phyloP scores from a whole-genome alignment of 2,113 vertebrate genomes.

The Cinclus cinclus region DNA sequence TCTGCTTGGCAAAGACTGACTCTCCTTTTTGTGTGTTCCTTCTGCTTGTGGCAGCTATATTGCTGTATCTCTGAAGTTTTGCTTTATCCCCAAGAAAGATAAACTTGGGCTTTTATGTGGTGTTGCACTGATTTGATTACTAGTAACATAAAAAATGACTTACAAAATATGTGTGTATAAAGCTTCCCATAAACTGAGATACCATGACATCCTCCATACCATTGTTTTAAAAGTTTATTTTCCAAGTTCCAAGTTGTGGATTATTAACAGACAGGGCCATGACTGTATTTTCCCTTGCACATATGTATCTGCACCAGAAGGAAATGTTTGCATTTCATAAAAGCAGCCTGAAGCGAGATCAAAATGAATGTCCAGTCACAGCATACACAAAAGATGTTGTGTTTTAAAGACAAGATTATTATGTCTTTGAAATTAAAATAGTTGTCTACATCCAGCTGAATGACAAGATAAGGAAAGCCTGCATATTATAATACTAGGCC shows the following conservation, averaged over 20 bases:
- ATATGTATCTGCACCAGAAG: slow-evolving; percentile 21
- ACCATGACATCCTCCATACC: slow-evolving; percentile 38
- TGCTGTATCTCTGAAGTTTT: slow-evolving; percentile 16
- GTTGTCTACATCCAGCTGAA: not conserved
- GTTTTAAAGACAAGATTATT: slow-evolving; percentile 51
- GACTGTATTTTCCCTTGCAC: slow-evolving; percentile 4
- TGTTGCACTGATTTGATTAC: slow-evolving; percentile 62
- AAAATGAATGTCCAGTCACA: slow-evolving; percentile 44
- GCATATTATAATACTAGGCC: not conserved
- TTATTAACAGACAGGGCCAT: slow-evolving; percentile 32
- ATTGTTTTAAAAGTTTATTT: slow-evolving; percentile 54
- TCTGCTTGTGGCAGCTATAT: not conserved
- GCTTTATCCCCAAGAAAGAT: slow-evolving; percentile 25
- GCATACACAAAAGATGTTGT: slow-evolving; percentile 46
- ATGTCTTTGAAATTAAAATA: slow-evolving; percentile 34
- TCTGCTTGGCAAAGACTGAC: not conserved
- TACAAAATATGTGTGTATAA: slow-evolving; percentile 48
- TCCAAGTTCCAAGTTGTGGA: not conserved
- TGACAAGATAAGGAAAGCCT: slow-evolving; percentile 26
- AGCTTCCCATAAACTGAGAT: slow-evolving; percentile 53
- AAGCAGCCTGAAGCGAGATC: slow-evolving; percentile 46
- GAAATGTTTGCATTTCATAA: slow-evolving; percentile 54
- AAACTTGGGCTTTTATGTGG: slow-evolving; percentile 61
- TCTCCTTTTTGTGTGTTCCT: slow-evolving; percentile 20
- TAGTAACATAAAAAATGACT: slow-evolving; percentile 47